A percentile compares a stretch with the other conserved stretches of the same genome.
Conservation (phyloP, 2,797 vertebrate species). For the Tapera naevia region DNA sequence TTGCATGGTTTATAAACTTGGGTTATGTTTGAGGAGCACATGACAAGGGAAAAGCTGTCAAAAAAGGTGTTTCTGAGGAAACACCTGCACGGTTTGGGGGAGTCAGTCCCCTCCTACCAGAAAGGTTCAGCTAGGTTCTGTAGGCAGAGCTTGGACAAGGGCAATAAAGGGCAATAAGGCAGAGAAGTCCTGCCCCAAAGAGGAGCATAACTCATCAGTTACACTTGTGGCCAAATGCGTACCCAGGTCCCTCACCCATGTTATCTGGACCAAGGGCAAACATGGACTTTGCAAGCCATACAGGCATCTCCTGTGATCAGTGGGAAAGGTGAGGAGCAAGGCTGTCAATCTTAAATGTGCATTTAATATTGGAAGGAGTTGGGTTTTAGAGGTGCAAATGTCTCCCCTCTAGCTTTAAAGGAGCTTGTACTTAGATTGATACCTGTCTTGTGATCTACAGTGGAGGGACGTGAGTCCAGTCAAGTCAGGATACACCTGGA, state of each 20-base stretch:
- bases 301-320: neutral
- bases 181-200: neutral
- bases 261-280: neutral
- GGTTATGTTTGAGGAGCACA: neutral
- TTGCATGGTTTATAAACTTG: neutral
- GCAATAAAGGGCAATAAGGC: neutral
- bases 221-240: neutral
- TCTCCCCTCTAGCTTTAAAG: neutral
- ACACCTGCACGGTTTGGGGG: neutral
- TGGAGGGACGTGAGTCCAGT: neutral
- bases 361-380: neutral
- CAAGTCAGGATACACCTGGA: neutral
- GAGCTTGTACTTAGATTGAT: neutral
- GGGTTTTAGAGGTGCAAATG: neutral
- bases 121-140: neutral
- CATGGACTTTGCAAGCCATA: fast-evolving
- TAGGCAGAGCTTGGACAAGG: neutral
- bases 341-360: neutral
- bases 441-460: fast-evolving
- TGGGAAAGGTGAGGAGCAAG: neutral
- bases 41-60: neutral
- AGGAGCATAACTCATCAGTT: neutral
- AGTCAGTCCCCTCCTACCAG: neutral
- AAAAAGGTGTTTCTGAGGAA: too few species aligned
- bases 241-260: neutral